Evolutionary conservation across 2,113 vertebrate species (phyloP), one percentile per base, ranked within the genome.

Genomic region (Lepus timidus): DNA sequence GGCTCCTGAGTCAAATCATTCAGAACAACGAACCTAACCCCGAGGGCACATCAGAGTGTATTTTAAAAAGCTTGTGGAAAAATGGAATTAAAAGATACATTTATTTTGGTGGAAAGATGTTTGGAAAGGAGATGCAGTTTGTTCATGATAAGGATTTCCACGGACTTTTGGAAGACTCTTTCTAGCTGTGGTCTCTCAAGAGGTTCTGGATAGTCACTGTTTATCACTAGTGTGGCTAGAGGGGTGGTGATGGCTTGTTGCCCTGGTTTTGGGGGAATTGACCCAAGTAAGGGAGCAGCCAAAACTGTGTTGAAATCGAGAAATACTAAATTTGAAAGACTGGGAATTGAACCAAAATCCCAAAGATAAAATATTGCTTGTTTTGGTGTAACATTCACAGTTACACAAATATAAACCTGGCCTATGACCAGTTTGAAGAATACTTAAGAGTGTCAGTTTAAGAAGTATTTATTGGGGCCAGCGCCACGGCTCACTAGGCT

Each of bases 311-410:
- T 91, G 51, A 16, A 91, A 83, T 62, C 49, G 49, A 79, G 91
- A 76, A 23, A 85, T 64, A 39, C 1, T 52, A 6, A 75, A 52
- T 25, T 67, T 51, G 23, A 65, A 92, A 91, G 29, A 4, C 39
- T 84, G 67, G 16, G 64, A 91, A 86, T 49, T n/a, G 20, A 10
- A 29, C 31, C n/a, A 31, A 85, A 92, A 51, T 22, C 51, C 5
- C 3, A 64, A 68, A 91, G 84, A 81, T 73, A 74, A 88, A 93
- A 61, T 58, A 33, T 13, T 19, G 1, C 9, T 12, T 58, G 88
- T 84, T 86, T 80, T 51, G 81, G 29, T 76, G 80, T 76, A 88
- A 96, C 70, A 51, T 25, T 92, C 58, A 74, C 31, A 65, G 3
- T 85, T 73, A 23, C 23, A 52, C 49, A 61, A 79, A 29, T 49